These are phyloP conservation scores for Microctonus brassicae DNA, from an alignment of 2,888 invertebrate species.

Conservation along the genomic window DNA sequence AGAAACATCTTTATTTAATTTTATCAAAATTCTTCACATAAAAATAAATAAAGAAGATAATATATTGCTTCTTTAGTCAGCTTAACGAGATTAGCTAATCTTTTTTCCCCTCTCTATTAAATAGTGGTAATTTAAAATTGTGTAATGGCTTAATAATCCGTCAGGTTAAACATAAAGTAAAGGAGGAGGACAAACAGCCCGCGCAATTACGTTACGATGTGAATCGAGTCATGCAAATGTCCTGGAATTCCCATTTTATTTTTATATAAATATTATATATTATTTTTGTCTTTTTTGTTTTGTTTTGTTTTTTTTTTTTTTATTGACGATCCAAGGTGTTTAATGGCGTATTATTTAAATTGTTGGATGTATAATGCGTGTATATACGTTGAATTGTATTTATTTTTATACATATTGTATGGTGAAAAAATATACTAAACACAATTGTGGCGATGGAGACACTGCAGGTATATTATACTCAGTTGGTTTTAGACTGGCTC, in stretches of 20 bases:
- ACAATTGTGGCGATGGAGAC: not conserved
- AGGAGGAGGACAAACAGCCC: constrained; percentile 8
- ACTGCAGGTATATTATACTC: too few relatives aligned
- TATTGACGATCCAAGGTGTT: not conserved
- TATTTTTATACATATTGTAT: not conserved
- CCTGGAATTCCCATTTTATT: constrained; percentile 8
- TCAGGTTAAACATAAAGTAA: not conserved
- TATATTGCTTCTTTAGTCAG: constrained; percentile 6
- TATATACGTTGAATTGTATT: too few relatives aligned
- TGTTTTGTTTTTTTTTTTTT: not conserved
- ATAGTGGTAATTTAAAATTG: constrained; percentile 50
- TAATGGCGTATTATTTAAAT: not conserved
- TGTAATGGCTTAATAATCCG: constrained; percentile 55
- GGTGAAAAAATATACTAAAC: not conserved
- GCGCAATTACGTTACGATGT: constrained; percentile 28
- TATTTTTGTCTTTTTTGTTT: not conserved
- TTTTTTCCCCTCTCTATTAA: not conserved
- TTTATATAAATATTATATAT: not conserved
- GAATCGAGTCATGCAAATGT: constrained; percentile 20
- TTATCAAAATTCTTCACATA: too few relatives aligned
- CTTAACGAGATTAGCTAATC: constrained; percentile 26
- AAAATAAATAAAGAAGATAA: constrained; percentile 19
- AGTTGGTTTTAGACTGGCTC: not conserved
- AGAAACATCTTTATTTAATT: too few relatives aligned
- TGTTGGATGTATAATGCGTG: too few relatives aligned